phyloP scores from a whole-genome alignment of 2,113 vertebrate species.

The Mormyrus lacerda region DNA sequence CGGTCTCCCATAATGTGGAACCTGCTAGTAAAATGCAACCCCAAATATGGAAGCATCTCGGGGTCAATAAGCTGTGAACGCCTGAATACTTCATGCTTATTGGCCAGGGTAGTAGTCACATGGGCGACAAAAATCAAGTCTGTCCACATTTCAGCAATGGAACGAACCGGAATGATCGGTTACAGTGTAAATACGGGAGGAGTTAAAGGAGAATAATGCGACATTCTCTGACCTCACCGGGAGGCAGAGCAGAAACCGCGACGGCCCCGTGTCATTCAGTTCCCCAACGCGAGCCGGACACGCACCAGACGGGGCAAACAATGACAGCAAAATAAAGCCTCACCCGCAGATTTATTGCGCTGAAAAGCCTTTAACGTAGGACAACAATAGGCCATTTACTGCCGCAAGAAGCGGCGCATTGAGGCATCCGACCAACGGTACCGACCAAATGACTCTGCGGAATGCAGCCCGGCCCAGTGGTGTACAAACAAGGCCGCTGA shows the following conservation, averaged over 20 bases:
- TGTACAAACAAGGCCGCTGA: neutral
- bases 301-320: neutral
- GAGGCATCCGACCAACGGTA: neutral
- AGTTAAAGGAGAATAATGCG: neutral
- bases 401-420: neutral
- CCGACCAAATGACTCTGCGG: constrained; percentile 9
- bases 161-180: neutral
- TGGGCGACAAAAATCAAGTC: neutral
- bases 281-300: neutral
- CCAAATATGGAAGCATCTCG: neutral
- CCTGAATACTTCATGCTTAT: neutral
- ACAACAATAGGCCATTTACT: neutral
- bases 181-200: neutral
- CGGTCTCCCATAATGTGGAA: neutral
- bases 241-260: neutral
- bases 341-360: neutral
- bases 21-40: neutral
- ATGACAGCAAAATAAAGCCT: neutral
- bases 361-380: neutral
- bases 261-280: neutral
- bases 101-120: neutral
- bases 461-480: neutral
- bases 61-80: neutral
- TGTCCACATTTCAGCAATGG: neutral
- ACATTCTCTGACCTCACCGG: neutral